These are phyloP conservation scores for Montipora foliosa DNA, from an alignment of 64 coral and sea anemone species.

Conservation along the genomic window DNA sequence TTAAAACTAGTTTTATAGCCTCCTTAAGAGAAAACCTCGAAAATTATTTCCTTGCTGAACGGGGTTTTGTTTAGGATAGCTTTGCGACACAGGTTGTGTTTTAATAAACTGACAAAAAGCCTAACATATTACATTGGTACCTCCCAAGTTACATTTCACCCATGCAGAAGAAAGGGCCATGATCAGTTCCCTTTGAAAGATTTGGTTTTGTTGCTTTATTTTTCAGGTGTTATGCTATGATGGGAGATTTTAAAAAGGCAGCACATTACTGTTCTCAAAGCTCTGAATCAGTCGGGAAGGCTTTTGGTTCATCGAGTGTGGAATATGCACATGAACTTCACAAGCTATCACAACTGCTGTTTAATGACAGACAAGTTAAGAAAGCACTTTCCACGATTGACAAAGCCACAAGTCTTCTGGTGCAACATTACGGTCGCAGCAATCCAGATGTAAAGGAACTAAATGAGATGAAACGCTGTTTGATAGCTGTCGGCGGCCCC, in stretches of 20 bases:
- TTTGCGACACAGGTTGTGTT: too few relatives aligned
- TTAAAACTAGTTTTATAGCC: too few relatives aligned
- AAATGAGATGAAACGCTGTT: conserved; percentile 83
- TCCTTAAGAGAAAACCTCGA: too few relatives aligned
- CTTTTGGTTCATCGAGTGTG: conserved; percentile 90
- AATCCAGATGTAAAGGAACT: conserved; percentile 95
- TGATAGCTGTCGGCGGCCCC: conserved; percentile 42
- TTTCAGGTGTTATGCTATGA: conserved; percentile 91
- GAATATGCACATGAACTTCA: conserved; percentile 94
- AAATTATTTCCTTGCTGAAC: too few relatives aligned
- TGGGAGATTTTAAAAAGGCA: conserved; percentile 89
- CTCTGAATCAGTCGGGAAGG: conserved; percentile 84
- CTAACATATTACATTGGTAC: too few relatives aligned
- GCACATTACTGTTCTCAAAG: conserved; percentile 83
- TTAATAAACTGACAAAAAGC: too few relatives aligned
- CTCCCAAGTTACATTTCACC: neutral
- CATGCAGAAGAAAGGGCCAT: neutral
- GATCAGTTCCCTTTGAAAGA: too few relatives aligned
- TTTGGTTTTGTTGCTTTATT: neutral
- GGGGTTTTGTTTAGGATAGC: too few relatives aligned
- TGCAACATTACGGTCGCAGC: conserved; percentile 74
- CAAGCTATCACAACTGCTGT: conserved; percentile 86
- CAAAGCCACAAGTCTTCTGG: conserved; percentile 67
- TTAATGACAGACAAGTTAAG: conserved; percentile 89
- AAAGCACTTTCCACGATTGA: conserved; percentile 87